These are phyloP conservation scores for Plusia festucae DNA, from an alignment of 2,888 invertebrate species.

Conservation along the genomic window DNA sequence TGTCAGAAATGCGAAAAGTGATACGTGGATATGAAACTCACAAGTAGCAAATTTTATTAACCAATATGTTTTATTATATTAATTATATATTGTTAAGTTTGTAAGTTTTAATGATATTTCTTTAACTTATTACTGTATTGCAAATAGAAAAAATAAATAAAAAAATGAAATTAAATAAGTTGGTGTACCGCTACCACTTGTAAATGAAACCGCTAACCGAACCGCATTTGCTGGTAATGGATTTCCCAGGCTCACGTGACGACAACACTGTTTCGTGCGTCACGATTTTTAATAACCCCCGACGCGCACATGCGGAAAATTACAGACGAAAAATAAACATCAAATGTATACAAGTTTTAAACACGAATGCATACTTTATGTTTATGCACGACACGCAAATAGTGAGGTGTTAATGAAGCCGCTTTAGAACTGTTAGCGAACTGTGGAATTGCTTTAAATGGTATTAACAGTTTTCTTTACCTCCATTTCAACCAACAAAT, in stretches of 20 bases:
- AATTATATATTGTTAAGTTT: no score
- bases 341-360: slow-evolving; percentile 22
- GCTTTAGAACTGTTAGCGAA: neutral
- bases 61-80: no score
- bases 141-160: no score
- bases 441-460: neutral
- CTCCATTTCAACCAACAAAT: neutral
- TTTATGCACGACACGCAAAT: slow-evolving; percentile 5
- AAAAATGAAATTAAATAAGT: no score
- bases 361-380: slow-evolving; percentile 22
- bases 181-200: slow-evolving; percentile 29
- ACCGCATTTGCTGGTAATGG: slow-evolving; percentile 66
- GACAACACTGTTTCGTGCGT: slow-evolving; percentile 70
- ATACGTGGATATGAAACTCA: no score
- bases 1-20: no score
- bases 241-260: slow-evolving; percentile 75
- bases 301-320: slow-evolving; percentile 60
- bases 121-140: no score
- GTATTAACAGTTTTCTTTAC: neutral
- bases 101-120: no score
- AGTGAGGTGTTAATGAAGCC: neutral
- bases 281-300: slow-evolving; percentile 75
- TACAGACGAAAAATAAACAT: slow-evolving; percentile 56
- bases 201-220: slow-evolving; percentile 42
- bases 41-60: no score